A percentile compares a stretch with the other conserved stretches of the same genome.
phyloP scores from a whole-genome alignment of 2,888 invertebrate species.

The Xestobium rufovillosum region DNA sequence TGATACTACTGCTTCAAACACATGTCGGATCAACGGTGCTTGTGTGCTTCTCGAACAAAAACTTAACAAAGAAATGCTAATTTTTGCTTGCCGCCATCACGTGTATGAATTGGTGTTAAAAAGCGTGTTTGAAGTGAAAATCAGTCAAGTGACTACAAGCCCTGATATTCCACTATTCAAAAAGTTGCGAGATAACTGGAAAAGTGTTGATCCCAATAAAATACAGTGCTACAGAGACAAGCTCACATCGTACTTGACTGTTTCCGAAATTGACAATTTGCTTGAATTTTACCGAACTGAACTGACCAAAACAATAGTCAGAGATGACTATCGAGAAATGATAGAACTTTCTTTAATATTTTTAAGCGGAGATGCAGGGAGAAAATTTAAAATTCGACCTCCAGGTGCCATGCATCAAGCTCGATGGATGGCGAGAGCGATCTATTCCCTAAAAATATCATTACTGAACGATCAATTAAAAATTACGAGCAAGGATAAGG shows the following conservation, averaged over 20 bases:
- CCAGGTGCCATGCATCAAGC: conserved; percentile 28
- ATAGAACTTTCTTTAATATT: conserved; percentile 22
- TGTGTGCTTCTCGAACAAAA: conserved; percentile 25
- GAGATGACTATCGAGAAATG: conserved; percentile 24
- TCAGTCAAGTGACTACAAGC: conserved; percentile 23
- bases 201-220: conserved; percentile 10
- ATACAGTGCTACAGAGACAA: too few species aligned
- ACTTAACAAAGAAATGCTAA: conserved; percentile 16
- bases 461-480: conserved; percentile 19
- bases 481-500: conserved; percentile 18
- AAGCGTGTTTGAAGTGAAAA: conserved; percentile 20
- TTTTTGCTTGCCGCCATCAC: conserved; percentile 15
- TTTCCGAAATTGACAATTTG: conserved; percentile 11
- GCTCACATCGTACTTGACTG: too few species aligned
- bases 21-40: conserved; percentile 25
- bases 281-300: conserved; percentile 14
- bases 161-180: conserved; percentile 22
- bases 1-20: conserved; percentile 21
- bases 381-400: conserved; percentile 18
- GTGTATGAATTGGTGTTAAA: conserved; percentile 21
- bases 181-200: conserved; percentile 12
- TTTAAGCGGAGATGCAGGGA: conserved; percentile 20
- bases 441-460: conserved; percentile 25
- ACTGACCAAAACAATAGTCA: conserved; percentile 20
- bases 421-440: conserved; percentile 29